These are phyloP conservation scores for Hypolimnas misippus DNA, from an alignment of 2,888 invertebrate species.

Conservation along the genomic window DNA sequence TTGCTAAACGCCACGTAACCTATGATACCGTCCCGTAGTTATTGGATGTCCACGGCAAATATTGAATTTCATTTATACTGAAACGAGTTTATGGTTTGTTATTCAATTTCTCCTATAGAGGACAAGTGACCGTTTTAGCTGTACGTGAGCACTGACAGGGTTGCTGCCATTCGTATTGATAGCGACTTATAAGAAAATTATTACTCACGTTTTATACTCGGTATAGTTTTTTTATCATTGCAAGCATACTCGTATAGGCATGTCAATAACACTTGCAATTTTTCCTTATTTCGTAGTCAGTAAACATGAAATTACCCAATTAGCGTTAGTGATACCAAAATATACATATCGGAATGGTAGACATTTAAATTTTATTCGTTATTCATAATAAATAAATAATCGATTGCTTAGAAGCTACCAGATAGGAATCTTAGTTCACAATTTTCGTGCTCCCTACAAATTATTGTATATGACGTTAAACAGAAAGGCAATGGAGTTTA, in stretches of 20 bases:
- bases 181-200: conserved; percentile 3
- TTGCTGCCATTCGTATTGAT: conserved; percentile 18
- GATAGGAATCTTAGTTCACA: conserved; percentile 42
- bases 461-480: conserved; percentile 74
- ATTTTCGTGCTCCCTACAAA: conserved; percentile 54
- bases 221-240: conserved; percentile 4
- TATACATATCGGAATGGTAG: too few species aligned
- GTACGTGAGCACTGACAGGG: conserved; percentile 24
- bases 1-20: conserved; percentile 44
- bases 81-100: conserved; percentile 49
- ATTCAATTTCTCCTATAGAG: conserved; percentile 43
- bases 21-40: conserved; percentile 43
- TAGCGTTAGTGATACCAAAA: too few species aligned
- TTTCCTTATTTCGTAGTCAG: background rate
- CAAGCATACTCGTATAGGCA: background rate
- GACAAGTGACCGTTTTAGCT: conserved; percentile 27
- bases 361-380: too few species aligned
- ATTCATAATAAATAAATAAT: too few species aligned
- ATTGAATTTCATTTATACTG: conserved; percentile 50
- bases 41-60: conserved; percentile 50
- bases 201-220: conserved; percentile 5
- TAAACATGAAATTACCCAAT: background rate
- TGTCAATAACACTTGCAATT: background rate
- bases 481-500: conserved; percentile 71
- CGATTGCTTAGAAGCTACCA: conserved; percentile 44